Evolutionary conservation across 1,140 invertebrate genomes (phyloP).

Genomic region (Schmidtea mediterranea): DNA sequence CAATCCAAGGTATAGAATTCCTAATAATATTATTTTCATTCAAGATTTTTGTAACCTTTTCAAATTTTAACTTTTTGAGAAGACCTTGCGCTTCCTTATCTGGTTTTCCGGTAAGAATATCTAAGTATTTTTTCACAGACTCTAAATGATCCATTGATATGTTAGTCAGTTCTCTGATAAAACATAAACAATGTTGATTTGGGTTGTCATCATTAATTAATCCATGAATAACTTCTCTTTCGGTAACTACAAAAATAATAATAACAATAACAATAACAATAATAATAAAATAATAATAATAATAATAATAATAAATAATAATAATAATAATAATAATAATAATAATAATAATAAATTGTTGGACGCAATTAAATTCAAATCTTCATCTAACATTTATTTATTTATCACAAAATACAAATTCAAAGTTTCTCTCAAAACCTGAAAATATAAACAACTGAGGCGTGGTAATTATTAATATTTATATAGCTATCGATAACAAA

Average conservation of each 20-base stretch:
- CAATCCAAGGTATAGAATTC: constrained; percentile 3
- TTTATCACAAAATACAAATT: too few species aligned
- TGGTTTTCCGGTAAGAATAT: constrained; percentile 62
- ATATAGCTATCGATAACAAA: too few species aligned
- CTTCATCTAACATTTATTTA: too few species aligned
- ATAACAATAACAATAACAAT: too few species aligned
- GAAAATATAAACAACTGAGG: too few species aligned
- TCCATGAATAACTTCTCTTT: constrained; percentile 81
- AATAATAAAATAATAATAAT: too few species aligned
- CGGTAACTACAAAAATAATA: constrained; percentile 81
- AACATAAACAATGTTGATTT: constrained; percentile 79
- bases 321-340: too few species aligned
- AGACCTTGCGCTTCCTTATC: constrained; percentile 72
- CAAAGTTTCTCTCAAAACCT: too few species aligned
- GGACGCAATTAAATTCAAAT: too few species aligned
- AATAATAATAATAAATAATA: too few species aligned
- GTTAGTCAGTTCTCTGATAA: constrained; percentile 79
- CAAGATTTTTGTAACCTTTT: constrained; percentile 24
- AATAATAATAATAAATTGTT: too few species aligned
- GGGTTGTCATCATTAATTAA: constrained; percentile 72
- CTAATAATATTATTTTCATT: constrained; percentile 14
- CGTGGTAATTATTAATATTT: too few species aligned
- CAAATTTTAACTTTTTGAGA: constrained; percentile 59
- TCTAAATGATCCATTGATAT: constrained; percentile 70
- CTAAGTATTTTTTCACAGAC: constrained; percentile 70